These are phyloP conservation scores for Periophthalmus modestus DNA, from an alignment of 2,113 vertebrate species.

Conservation along the genomic window DNA sequence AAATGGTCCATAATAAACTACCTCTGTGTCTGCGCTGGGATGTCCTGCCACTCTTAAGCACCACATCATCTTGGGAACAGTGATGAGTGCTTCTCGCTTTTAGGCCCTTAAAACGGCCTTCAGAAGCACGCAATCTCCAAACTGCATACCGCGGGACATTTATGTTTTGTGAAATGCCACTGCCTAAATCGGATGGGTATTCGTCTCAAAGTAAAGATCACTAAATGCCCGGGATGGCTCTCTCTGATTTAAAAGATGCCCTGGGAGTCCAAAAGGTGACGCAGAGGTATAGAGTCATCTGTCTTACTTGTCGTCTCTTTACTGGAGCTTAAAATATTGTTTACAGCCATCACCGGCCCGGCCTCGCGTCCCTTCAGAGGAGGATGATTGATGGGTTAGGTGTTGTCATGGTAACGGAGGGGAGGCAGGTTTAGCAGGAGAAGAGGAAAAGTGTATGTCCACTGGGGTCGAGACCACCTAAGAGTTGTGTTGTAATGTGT, in stretches of 20 bases:
- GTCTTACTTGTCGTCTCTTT: slow-evolving; percentile 40
- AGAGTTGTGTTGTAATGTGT: slow-evolving; percentile 26
- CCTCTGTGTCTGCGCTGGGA: slow-evolving; percentile 15
- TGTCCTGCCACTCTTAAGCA: slow-evolving; percentile 46
- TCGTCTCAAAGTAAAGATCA: neutral
- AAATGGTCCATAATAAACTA: slow-evolving; percentile 44
- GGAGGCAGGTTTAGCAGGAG: slow-evolving; percentile 41
- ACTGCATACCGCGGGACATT: slow-evolving; percentile 11
- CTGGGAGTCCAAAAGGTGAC: slow-evolving; percentile 7
- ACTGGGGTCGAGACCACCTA: slow-evolving; percentile 42
- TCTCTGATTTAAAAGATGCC: slow-evolving; percentile 13
- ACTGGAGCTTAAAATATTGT: slow-evolving; percentile 52
- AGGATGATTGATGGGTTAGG: slow-evolving; percentile 61
- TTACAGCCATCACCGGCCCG: slow-evolving; percentile 48
- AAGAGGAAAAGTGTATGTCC: slow-evolving; percentile 33
- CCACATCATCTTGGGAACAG: slow-evolving; percentile 37
- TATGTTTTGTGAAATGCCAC: slow-evolving; percentile 15
- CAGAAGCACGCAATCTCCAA: slow-evolving; percentile 17
- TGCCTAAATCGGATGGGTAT: slow-evolving; percentile 27
- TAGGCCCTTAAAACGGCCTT: slow-evolving; percentile 24
- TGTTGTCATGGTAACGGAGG: slow-evolving; percentile 54
- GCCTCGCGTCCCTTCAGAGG: slow-evolving; percentile 38
- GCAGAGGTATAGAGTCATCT: slow-evolving; percentile 15
- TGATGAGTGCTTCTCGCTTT: slow-evolving; percentile 23
- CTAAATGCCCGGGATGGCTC: neutral